phyloP scores from a whole-genome alignment of 1,140 invertebrate genomes.

The Psilanteris sp. region DNA sequence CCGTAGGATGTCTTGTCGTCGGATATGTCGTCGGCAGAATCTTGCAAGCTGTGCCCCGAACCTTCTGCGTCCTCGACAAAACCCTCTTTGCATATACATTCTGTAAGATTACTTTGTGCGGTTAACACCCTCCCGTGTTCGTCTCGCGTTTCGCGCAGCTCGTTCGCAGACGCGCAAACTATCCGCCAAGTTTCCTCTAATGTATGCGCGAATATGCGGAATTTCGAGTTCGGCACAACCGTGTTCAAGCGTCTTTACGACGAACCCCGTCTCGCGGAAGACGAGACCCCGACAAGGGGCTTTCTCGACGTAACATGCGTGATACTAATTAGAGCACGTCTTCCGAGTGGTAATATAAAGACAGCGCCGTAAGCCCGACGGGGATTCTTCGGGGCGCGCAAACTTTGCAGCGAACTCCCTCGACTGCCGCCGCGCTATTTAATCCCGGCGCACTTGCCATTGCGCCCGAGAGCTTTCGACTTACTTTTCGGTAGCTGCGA shows the following conservation, averaged over 20 bases:
- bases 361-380: constrained; percentile 44
- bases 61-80: constrained; percentile 69
- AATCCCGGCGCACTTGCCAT: constrained; percentile 30
- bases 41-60: constrained; percentile 77
- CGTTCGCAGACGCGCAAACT: constrained; percentile 72
- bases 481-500: constrained; percentile 31
- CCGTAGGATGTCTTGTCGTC: constrained; percentile 72
- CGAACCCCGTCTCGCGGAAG: constrained; percentile 62
- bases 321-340: constrained; percentile 79
- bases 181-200: constrained; percentile 77
- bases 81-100: constrained; percentile 81
- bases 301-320: constrained; percentile 73
- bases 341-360: constrained; percentile 71
- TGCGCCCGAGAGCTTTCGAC: constrained; percentile 30
- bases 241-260: constrained; percentile 72
- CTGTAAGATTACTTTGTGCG: constrained; percentile 81
- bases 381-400: constrained; percentile 30
- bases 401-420: constrained; percentile 38
- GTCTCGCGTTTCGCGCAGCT: constrained; percentile 65
- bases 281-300: constrained; percentile 68
- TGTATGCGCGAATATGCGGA: constrained; percentile 79
- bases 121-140: constrained; percentile 75
- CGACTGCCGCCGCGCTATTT: constrained; percentile 30
- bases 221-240: constrained; percentile 75
- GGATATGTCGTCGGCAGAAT: constrained; percentile 75